Evolutionary conservation across 2,113 vertebrate genomes (phyloP), one percentile per base, ranked within the genome.

Genomic region (Heloderma charlesbogerti): DNA sequence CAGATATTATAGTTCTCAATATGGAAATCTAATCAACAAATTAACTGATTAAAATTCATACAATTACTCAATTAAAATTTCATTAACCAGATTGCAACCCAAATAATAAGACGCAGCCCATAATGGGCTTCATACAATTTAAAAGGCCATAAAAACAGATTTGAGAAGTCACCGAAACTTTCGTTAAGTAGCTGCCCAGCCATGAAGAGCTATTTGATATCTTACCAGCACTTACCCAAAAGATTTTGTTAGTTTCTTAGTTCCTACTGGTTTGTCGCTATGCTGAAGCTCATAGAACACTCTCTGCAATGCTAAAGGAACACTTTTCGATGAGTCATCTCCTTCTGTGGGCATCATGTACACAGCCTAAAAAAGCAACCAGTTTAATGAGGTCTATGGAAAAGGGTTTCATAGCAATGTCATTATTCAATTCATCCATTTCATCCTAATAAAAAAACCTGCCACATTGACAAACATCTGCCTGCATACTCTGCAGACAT

Each of bases 341-440:
- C 99, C 99, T 97, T 99, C 99, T 66, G 99, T 99, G 90, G 99
- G 99, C 99, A 99, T 99, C 99, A 99, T 99, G 97, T 99, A 99
- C 91, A 99, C 99, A 89, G 99, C 99, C 99, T 99, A 94, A 85
- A 96, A 83, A 88, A 90, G n/a, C 93, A 95, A 93, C 93, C 89
- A 87, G 45, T 87, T 93, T 91, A 94, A 94, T 96, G 93, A 94
- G 92, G 27, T 92, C 92, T 63, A 43, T 31, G 90, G 78, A 67
- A 74, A 94, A 81, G 89, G 75, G 6, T 22, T 90, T 91, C 83
- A 91, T 13, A 85, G 54, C 72, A 9, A 20, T 82, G 57, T 27
- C 43, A 71, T 34, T 25, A 51, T 89, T 95, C 79, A 57, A 92
- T 40, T 45, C 40, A 51, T 29, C 34, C 63, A 80, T 91, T 84